Percentiles rank a stretch among this genome's conserved stretches.
These are phyloP conservation scores for Melikaiella ostensackeni DNA, from an alignment of 2,888 invertebrate species.

Conservation along the genomic window DNA sequence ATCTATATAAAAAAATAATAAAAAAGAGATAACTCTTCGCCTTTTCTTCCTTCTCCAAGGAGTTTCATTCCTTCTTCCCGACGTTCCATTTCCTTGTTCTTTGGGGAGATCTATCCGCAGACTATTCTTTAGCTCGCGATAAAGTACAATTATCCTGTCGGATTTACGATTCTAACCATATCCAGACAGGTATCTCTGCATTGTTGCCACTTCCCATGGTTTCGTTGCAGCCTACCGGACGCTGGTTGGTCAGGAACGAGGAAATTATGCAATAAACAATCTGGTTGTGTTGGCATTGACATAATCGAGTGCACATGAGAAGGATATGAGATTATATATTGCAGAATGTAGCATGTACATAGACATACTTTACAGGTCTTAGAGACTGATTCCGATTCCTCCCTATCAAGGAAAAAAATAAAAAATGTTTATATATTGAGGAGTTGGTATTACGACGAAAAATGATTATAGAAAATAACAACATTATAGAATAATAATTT, in stretches of 20 bases:
- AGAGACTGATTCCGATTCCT: too few species aligned
- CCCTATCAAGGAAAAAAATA: too few species aligned
- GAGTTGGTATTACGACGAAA: too few species aligned
- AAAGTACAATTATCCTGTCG: conserved; percentile 37
- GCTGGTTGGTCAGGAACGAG: conserved; percentile 41
- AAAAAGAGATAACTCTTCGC: background rate
- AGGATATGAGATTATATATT: conserved; percentile 1
- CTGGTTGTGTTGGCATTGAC: conserved; percentile 22
- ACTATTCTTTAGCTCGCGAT: conserved; percentile 20
- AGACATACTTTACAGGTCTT: background rate
- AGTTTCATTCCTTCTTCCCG: background rate
- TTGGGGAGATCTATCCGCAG: conserved; percentile 15
- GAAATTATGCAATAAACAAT: conserved; percentile 52
- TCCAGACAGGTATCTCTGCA: conserved; percentile 33
- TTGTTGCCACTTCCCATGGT: conserved; percentile 38
- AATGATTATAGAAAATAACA: too few species aligned
- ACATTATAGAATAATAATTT: too few species aligned
- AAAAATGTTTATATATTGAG: too few species aligned
- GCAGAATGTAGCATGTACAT: conserved; percentile 1
- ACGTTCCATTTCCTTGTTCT: conserved; percentile 15
- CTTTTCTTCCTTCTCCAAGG: background rate
- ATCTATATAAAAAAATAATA: background rate
- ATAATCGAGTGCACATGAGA: conserved; percentile 24
- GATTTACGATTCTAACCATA: conserved; percentile 34
- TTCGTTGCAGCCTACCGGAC: conserved; percentile 33